These are phyloP conservation scores for Crocodylus rhombifer DNA, from an alignment of 2,797 vertebrate genomes.

Conservation along the genomic window DNA sequence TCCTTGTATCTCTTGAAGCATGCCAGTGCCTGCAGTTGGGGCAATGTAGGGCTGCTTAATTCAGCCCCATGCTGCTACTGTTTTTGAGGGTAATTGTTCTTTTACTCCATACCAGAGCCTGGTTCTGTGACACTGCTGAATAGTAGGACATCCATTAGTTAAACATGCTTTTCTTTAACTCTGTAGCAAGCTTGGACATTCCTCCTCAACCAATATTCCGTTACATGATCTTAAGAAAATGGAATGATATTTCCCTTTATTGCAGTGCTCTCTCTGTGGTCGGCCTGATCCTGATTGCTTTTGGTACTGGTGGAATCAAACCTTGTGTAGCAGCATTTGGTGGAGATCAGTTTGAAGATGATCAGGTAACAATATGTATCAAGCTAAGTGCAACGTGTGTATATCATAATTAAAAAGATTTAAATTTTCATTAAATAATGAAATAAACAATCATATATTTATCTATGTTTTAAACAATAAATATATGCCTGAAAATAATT, in stretches of 20 bases:
- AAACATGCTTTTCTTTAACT: neutral
- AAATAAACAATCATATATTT: neutral
- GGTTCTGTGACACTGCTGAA: neutral
- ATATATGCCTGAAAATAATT: neutral
- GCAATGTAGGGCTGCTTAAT: neutral
- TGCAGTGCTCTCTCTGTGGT: constrained; percentile 87
- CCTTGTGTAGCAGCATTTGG: constrained; percentile 96
- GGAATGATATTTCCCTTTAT: neutral
- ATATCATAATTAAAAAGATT: neutral
- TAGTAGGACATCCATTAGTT: neutral
- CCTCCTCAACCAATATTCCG: neutral
- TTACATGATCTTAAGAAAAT: constrained; percentile 79
- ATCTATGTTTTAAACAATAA: neutral
- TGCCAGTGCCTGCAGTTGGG: neutral
- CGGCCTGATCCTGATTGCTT: constrained; percentile 91
- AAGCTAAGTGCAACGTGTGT: neutral
- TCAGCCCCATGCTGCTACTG: neutral
- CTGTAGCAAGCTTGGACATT: neutral
- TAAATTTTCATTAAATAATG: neutral
- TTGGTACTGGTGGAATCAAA: constrained; percentile 97
- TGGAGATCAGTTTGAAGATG: constrained; percentile 93
- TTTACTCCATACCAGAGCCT: neutral
- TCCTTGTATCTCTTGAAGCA: no score
- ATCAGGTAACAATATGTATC: constrained; percentile 84
- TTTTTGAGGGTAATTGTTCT: neutral